Evolutionary conservation across 1,140 invertebrate species (phyloP).

Genomic region (Papilio helenus): DNA sequence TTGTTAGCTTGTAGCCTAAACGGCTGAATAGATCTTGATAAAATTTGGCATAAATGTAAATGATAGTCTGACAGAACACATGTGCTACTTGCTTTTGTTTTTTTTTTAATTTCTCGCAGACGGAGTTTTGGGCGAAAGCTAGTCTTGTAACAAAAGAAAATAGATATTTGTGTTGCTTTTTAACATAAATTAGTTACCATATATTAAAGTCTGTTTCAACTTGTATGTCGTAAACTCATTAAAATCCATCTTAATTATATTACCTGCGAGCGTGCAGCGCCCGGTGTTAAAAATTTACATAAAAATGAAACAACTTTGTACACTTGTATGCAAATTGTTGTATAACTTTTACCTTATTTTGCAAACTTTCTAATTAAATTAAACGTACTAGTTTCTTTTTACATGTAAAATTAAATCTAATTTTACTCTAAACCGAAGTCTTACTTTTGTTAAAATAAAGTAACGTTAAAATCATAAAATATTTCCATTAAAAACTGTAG

Average conservation of each 20-base stretch:
- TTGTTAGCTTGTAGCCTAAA: too few species aligned
- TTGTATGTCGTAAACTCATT: background rate
- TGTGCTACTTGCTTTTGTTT: too few species aligned
- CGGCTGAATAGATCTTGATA: too few species aligned
- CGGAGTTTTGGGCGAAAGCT: too few species aligned
- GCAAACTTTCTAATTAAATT: slow-evolving; percentile 1
- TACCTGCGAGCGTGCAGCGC: background rate
- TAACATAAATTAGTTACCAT: background rate
- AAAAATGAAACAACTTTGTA: background rate
- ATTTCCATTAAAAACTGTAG: too few species aligned
- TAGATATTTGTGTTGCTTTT: background rate
- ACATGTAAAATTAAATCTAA: background rate
- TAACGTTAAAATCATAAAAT: too few species aligned
- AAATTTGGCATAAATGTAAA: too few species aligned
- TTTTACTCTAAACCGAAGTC: background rate
- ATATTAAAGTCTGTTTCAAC: background rate
- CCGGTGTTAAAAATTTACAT: slow-evolving; percentile 12
- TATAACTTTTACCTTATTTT: background rate
- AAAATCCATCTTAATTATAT: slow-evolving; percentile 3
- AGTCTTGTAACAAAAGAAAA: background rate
- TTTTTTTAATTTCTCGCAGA: too few species aligned
- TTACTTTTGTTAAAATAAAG: background rate
- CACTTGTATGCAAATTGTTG: background rate
- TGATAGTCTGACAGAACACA: too few species aligned
- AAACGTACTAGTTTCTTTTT: background rate